phyloP scores from a whole-genome alignment of 2,797 vertebrate genomes.

The Chrysolophus pictus region DNA sequence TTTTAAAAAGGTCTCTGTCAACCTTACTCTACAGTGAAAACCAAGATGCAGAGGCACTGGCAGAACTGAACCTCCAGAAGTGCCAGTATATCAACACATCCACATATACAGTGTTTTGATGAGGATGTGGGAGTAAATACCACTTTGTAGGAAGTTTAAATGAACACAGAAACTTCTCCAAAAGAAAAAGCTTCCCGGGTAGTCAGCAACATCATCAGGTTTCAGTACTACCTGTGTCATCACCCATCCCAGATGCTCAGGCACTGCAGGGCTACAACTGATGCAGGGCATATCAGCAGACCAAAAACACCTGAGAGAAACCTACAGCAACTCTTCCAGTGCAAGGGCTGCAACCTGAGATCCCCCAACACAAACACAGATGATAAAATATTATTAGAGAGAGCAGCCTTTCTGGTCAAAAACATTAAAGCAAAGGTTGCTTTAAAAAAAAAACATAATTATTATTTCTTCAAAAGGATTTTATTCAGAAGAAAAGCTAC shows the following conservation, averaged over 20 bases:
- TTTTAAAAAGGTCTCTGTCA: slow-evolving; percentile 7
- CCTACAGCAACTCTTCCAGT: not conserved
- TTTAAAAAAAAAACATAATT: not conserved
- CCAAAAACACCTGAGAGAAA: not conserved
- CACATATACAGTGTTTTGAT: not conserved
- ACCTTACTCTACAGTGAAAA: not conserved
- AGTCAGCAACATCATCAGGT: not conserved
- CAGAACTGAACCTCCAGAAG: not conserved
- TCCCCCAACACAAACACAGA: not conserved
- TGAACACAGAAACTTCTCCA: not conserved
- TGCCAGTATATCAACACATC: not conserved
- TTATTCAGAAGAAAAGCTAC: not conserved
- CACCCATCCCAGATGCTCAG: not conserved
- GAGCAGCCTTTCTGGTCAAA: not conserved
- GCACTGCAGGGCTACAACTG: not conserved
- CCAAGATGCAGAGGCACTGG: not conserved
- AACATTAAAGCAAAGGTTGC: not conserved
- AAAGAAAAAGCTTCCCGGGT: not conserved
- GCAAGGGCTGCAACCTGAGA: not conserved
- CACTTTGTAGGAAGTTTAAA: not conserved
- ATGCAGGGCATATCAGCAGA: fast-evolving
- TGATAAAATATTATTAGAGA: not conserved
- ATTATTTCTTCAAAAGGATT: not conserved
- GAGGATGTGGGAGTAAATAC: not conserved
- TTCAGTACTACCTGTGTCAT: not conserved